Evolutionary conservation across 2,113 vertebrate genomes (phyloP).

Genomic region (Columba livia): DNA sequence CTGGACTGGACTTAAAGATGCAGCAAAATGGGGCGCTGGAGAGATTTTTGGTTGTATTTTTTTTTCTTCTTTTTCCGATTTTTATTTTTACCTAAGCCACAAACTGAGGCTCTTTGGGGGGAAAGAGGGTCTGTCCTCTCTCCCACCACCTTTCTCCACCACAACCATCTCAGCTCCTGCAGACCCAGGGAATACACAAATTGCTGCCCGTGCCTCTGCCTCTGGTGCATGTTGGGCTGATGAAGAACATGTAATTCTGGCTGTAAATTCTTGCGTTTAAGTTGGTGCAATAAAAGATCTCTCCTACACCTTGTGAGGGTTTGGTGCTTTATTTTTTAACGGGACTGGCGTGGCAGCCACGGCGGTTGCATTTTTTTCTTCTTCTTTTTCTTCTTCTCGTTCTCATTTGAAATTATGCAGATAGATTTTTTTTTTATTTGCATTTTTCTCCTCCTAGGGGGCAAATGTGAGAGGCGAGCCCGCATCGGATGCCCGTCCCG

Average conservation of each 20-base stretch:
- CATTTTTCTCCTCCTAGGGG: constrained; percentile 60
- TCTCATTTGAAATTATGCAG: constrained; percentile 76
- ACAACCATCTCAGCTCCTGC: constrained; percentile 20
- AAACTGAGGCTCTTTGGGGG: constrained; percentile 27
- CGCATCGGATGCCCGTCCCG: constrained; percentile 64
- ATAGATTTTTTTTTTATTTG: constrained; percentile 46
- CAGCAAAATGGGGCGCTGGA: constrained; percentile 62
- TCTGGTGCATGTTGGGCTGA: constrained; percentile 40
- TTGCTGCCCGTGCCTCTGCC: constrained; percentile 33
- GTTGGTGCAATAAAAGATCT: constrained; percentile 77
- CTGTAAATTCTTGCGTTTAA: constrained; percentile 67
- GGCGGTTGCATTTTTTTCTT: not conserved
- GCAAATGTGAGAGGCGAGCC: constrained; percentile 47
- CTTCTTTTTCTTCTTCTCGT: constrained; percentile 20
- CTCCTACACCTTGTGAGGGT: constrained; percentile 57
- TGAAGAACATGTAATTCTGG: constrained; percentile 61
- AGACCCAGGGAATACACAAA: constrained; percentile 43
- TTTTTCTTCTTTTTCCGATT: not conserved
- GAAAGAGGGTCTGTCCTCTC: constrained; percentile 38
- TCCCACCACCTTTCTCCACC: not conserved
- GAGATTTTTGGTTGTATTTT: constrained; percentile 60
- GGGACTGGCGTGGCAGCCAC: constrained; percentile 27
- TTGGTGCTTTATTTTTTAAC: constrained; percentile 58
- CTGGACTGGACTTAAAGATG: constrained; percentile 73
- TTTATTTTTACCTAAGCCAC: constrained; percentile 59